Conservation (phyloP, 2,113 vertebrate species). For the Protobothrops mucrosquamatus region DNA sequence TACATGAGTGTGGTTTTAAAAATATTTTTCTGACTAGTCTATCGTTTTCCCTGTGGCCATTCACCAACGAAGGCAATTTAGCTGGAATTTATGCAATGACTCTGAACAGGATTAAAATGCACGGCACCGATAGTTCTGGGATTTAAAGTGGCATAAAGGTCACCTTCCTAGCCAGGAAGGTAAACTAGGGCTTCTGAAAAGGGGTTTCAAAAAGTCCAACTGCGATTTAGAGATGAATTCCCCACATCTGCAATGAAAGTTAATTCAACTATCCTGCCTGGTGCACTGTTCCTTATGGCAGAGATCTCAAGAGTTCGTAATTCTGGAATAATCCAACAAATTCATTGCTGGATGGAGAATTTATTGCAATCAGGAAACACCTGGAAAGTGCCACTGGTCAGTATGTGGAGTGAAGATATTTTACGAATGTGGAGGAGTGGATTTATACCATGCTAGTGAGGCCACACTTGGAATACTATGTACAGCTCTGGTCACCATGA, state of each 20-base stretch:
- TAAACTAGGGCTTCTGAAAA: background rate
- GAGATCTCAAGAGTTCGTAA: background rate
- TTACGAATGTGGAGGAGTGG: background rate
- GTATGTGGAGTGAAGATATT: background rate
- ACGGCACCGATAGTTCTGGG: background rate
- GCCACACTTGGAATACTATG: background rate
- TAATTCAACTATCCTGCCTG: background rate
- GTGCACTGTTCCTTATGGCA: background rate
- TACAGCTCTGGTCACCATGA: background rate
- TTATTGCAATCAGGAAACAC: background rate
- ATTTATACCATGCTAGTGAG: background rate
- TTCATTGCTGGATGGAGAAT: background rate
- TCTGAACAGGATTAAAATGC: background rate
- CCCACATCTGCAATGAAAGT: background rate
- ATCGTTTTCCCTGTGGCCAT: background rate
- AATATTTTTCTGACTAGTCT: background rate
- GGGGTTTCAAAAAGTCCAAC: background rate
- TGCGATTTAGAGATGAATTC: background rate
- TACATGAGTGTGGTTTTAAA: background rate
- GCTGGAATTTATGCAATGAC: background rate
- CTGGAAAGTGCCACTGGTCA: background rate
- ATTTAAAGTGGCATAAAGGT: background rate
- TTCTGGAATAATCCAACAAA: background rate
- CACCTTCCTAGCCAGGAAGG: background rate
- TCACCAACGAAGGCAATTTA: background rate